Percentiles rank a stretch among this genome's conserved stretches.
phyloP scores from a whole-genome alignment of 2,113 vertebrate species.

The Vicugna pacos region DNA sequence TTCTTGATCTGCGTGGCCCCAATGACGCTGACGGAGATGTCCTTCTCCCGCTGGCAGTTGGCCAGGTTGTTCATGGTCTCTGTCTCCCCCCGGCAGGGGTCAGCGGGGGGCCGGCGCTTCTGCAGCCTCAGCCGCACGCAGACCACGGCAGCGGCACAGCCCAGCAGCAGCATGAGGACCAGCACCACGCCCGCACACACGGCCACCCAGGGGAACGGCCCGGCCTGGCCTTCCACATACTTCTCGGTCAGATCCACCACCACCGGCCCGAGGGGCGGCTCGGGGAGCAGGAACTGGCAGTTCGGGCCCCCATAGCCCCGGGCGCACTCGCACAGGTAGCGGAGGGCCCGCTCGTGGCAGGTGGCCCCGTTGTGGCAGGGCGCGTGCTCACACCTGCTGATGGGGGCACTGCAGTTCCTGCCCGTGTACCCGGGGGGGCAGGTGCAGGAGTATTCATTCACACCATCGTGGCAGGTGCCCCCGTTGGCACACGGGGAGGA shows the following conservation, averaged over 20 bases:
- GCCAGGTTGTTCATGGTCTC: constrained; percentile 99
- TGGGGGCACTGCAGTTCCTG: constrained; percentile 94
- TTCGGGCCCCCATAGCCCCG: constrained; percentile 95
- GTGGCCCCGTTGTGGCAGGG: constrained; percentile 98
- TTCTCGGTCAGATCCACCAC: constrained; percentile 90
- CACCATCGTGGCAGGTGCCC: constrained; percentile 95
- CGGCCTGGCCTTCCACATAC: constrained; percentile 88
- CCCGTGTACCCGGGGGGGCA: constrained; percentile 96
- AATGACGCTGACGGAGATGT: constrained; percentile 92
- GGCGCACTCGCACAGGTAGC: constrained; percentile 95
- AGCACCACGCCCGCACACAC: constrained; percentile 95
- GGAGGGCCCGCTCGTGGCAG: constrained; percentile 94
- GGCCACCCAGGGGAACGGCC: constrained; percentile 95
- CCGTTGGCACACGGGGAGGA: constrained; percentile 94
- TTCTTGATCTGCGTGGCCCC: constrained; percentile 96
- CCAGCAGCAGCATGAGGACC: constrained; percentile 94
- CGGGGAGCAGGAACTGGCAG: constrained; percentile 97
- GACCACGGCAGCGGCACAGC: constrained; percentile 92
- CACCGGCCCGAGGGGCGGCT: constrained; percentile 87
- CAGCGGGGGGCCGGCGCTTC: constrained; percentile 89
- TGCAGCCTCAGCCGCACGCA: constrained; percentile 94
- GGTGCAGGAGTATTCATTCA: constrained; percentile 93
- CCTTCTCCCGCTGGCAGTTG: constrained; percentile 95
- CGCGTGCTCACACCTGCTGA: constrained; percentile 94
- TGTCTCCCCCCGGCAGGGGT: constrained; percentile 90